Evolutionary conservation across 1,140 invertebrate species (phyloP).

Genomic region (Elymnias hypermnestra): DNA sequence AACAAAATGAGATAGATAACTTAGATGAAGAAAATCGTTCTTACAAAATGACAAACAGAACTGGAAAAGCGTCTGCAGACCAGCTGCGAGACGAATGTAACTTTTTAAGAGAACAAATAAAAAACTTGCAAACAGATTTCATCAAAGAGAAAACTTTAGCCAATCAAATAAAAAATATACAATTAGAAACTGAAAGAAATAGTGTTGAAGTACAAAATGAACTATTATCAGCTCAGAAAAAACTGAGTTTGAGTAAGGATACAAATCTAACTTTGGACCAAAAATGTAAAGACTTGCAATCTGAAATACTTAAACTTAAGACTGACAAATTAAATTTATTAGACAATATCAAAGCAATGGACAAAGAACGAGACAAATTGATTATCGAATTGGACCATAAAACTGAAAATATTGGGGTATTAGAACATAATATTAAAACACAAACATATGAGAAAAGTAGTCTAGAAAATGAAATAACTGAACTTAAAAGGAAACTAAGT

Average conservation of each 20-base stretch:
- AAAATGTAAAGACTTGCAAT: constrained; percentile 75
- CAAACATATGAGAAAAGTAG: constrained; percentile 66
- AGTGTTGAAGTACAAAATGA: constrained; percentile 77
- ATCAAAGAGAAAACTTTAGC: constrained; percentile 67
- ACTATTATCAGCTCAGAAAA: constrained; percentile 74
- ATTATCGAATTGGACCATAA: constrained; percentile 78
- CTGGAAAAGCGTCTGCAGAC: constrained; percentile 54
- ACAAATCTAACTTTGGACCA: constrained; percentile 74
- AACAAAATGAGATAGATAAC: constrained; percentile 58
- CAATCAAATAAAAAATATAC: constrained; percentile 76
- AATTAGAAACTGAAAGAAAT: constrained; percentile 79
- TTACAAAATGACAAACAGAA: constrained; percentile 61
- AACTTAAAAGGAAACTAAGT: constrained; percentile 63
- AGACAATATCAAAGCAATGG: constrained; percentile 74
- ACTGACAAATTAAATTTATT: constrained; percentile 77
- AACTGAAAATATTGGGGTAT: constrained; percentile 72
- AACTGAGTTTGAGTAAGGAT: constrained; percentile 74
- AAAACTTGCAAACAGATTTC: constrained; percentile 61
- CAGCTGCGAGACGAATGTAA: constrained; percentile 65
- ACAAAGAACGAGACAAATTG: constrained; percentile 79
- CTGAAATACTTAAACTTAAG: constrained; percentile 74
- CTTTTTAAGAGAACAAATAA: constrained; percentile 64
- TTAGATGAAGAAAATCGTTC: constrained; percentile 66
- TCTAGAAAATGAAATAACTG: constrained; percentile 60
- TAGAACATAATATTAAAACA: constrained; percentile 77